A percentile compares a stretch with the other conserved stretches of the same genome.
phyloP scores from a whole-genome alignment of 2,113 vertebrate genomes.

The Dicaeum eximium region DNA sequence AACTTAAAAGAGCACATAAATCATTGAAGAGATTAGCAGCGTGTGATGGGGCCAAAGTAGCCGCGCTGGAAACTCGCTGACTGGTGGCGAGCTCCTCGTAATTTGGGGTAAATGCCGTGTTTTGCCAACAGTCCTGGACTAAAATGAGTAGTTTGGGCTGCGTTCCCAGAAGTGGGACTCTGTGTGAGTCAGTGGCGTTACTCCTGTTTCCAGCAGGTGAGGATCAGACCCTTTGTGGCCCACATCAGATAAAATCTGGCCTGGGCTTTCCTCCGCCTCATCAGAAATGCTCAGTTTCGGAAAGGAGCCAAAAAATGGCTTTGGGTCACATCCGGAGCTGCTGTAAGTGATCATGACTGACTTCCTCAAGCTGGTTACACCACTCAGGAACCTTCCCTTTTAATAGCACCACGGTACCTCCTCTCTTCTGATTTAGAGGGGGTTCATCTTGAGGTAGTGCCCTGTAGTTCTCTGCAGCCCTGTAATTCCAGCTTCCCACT shows the following conservation, averaged over 20 bases:
- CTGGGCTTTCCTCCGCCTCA: neutral
- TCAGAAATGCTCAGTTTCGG: neutral
- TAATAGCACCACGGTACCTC: rapidly evolving
- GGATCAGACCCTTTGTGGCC: neutral
- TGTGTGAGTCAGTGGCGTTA: neutral
- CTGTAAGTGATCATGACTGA: neutral
- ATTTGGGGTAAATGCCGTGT: slow-evolving; percentile 35
- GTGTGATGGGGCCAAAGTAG: slow-evolving; percentile 63
- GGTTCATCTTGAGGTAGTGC: neutral
- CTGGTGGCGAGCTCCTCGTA: neutral
- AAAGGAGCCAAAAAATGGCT: slow-evolving; percentile 5
- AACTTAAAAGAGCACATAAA: slow-evolving; percentile 77
- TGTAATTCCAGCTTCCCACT: neutral
- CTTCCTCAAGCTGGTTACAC: neutral
- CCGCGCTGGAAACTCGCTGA: neutral
- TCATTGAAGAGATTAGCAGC: slow-evolving; percentile 73
- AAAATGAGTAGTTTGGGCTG: neutral
- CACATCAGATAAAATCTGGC: neutral
- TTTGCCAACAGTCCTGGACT: slow-evolving; percentile 19
- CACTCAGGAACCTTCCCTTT: neutral
- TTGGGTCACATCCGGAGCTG: neutral
- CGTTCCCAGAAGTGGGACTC: neutral
- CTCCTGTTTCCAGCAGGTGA: slow-evolving; percentile 20
- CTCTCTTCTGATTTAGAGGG: neutral
- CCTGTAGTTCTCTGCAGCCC: neutral